These are phyloP conservation scores for Tachypleus tridentatus DNA, from an alignment of 1,140 invertebrate genomes.

Conservation along the genomic window DNA sequence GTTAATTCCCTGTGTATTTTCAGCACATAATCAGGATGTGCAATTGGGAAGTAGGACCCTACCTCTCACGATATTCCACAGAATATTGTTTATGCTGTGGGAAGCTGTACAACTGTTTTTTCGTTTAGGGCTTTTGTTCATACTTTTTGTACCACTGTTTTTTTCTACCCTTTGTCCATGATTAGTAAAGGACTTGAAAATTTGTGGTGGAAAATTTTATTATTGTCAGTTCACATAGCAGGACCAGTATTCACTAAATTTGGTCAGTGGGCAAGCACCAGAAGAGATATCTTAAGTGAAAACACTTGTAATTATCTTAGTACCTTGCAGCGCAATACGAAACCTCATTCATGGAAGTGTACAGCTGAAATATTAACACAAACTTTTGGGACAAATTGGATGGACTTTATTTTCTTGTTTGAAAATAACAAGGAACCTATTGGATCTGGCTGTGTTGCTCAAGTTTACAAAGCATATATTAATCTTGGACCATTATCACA, in stretches of 20 bases:
- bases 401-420: slow-evolving; percentile 1
- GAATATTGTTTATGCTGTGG: too few species aligned
- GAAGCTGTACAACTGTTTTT: too few species aligned
- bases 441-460: slow-evolving; percentile 4
- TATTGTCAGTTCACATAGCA: slow-evolving; percentile 32
- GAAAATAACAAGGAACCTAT: not conserved
- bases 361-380: slow-evolving; percentile 1
- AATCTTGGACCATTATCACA: not conserved
- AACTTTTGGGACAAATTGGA: not conserved
- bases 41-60: too few species aligned
- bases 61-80: too few species aligned
- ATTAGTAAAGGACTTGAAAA: not conserved
- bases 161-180: slow-evolving; percentile 1
- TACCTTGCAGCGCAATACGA: slow-evolving; percentile 31
- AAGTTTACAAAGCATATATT: slow-evolving; percentile 5
- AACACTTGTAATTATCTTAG: slow-evolving; percentile 36
- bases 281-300: slow-evolving; percentile 37
- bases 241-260: slow-evolving; percentile 43
- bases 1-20: too few species aligned
- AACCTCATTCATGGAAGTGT: not conserved
- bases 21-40: too few species aligned
- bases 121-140: not conserved
- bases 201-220: slow-evolving; percentile 1
- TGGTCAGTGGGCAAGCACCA: slow-evolving; percentile 41
- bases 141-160: not conserved